Evolutionary conservation across 2,797 vertebrate genomes (phyloP).

Genomic region (Rhynchonycteris naso): DNA sequence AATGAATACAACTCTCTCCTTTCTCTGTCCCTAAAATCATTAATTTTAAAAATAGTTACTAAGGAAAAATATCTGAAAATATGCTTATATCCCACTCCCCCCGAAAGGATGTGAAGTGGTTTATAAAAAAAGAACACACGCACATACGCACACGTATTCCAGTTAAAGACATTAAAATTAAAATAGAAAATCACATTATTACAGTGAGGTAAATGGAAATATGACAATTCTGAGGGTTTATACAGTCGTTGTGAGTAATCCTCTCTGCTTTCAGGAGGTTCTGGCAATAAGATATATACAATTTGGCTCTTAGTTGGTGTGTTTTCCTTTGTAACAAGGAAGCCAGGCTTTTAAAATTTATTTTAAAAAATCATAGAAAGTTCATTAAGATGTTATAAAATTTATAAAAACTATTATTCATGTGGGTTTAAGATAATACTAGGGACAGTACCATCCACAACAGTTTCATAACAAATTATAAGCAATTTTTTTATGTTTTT

Average conservation of each 20-base stretch:
- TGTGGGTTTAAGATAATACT: not conserved
- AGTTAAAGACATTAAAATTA: slow-evolving; percentile 33
- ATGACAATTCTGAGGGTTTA: not conserved
- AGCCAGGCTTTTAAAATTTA: not conserved
- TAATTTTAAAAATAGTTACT: not conserved
- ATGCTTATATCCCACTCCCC: not conserved
- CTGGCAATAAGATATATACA: not conserved
- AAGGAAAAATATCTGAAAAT: not conserved
- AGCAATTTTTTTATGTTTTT: slow-evolving; percentile 23
- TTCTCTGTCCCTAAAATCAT: too few relatives aligned
- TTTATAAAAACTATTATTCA: not conserved
- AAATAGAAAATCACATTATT: not conserved
- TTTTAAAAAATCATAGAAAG: not conserved
- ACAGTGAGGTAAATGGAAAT: not conserved
- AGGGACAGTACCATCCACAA: not conserved
- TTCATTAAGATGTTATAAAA: not conserved
- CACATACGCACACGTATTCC: not conserved
- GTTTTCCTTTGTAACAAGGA: slow-evolving; percentile 29
- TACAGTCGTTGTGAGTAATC: not conserved
- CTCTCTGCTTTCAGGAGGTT: not conserved
- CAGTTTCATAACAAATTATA: not conserved
- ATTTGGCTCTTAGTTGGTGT: not conserved
- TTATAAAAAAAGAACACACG: not conserved
- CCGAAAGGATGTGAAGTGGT: not conserved
- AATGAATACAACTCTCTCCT: too few relatives aligned